These are phyloP conservation scores for Endomychus coccineus DNA, from an alignment of 2,888 invertebrate genomes.

Conservation along the genomic window DNA sequence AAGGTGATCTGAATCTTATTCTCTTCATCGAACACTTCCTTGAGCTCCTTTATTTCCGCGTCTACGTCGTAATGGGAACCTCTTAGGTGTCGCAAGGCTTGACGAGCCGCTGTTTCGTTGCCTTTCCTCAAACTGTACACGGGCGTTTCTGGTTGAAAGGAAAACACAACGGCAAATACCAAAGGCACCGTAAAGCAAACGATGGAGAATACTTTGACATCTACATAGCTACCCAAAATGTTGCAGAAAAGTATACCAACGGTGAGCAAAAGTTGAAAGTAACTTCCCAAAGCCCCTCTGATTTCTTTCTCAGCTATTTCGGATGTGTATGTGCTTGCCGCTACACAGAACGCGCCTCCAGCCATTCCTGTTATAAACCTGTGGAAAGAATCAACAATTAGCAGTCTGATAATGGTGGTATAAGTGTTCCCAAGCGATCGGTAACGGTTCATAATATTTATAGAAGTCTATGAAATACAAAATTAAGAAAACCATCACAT, in stretches of 20 bases:
- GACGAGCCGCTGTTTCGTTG: slow-evolving; percentile 57
- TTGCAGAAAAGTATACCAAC: slow-evolving; percentile 76
- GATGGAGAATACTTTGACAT: slow-evolving; percentile 41
- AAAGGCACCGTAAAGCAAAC: slow-evolving; percentile 60
- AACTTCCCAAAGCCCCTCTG: slow-evolving; percentile 77
- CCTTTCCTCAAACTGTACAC: slow-evolving; percentile 59
- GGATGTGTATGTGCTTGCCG: slow-evolving; percentile 75
- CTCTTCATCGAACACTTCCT: slow-evolving; percentile 49
- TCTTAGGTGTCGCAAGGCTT: slow-evolving; percentile 62
- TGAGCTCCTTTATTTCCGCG: slow-evolving; percentile 56
- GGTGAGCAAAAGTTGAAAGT: slow-evolving; percentile 80
- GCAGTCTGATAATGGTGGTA: too few species aligned
- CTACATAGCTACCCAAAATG: slow-evolving; percentile 52
- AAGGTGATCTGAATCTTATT: slow-evolving; percentile 51
- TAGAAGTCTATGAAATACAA: too few species aligned
- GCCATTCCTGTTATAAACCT: slow-evolving; percentile 66
- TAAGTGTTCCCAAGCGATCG: too few species aligned
- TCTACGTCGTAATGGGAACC: slow-evolving; percentile 62
- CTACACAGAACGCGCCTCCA: slow-evolving; percentile 74
- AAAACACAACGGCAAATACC: slow-evolving; percentile 59
- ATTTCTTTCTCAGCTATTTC: slow-evolving; percentile 81
- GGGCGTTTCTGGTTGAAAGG: slow-evolving; percentile 84
- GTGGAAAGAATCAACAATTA: slow-evolving; percentile 57
- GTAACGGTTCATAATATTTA: too few species aligned
- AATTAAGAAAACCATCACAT: too few species aligned